Evolutionary conservation across 2,888 invertebrate species (phyloP).

Genomic region (Synanthedon formicaeformis): DNA sequence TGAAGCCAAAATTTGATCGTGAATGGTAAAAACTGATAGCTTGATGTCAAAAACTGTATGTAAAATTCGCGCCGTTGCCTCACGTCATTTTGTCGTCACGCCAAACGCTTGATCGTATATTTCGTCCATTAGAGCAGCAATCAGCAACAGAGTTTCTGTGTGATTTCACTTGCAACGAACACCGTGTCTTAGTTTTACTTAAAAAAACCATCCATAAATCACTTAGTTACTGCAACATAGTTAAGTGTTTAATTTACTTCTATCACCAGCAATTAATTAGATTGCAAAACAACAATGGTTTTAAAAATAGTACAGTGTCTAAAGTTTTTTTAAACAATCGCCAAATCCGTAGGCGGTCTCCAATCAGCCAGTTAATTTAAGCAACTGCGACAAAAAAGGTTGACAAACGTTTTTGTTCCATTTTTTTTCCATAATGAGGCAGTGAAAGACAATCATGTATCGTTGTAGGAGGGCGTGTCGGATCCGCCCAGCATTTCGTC

Average conservation of each 20-base stretch:
- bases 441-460: slow-evolving; percentile 14
- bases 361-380: slow-evolving; percentile 11
- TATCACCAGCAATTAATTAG: slow-evolving; percentile 5
- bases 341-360: slow-evolving; percentile 10
- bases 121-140: too few species aligned
- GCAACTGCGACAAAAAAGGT: slow-evolving; percentile 8
- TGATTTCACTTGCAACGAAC: background rate
- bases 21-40: too few species aligned
- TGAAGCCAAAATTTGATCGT: too few species aligned
- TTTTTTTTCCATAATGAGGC: slow-evolving; percentile 12
- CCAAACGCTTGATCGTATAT: too few species aligned
- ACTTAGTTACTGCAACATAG: background rate
- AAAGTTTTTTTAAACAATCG: slow-evolving; percentile 8
- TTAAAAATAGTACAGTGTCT: slow-evolving; percentile 10
- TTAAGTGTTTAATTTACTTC: background rate
- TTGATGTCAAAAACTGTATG: too few species aligned
- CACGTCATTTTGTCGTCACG: too few species aligned
- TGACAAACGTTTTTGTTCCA: slow-evolving; percentile 2
- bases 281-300: slow-evolving; percentile 10
- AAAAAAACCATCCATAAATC: background rate
- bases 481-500: slow-evolving; percentile 96
- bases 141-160: too few species aligned
- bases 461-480: slow-evolving; percentile 85
- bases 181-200: background rate
- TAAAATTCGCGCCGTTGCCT: too few species aligned